Evolutionary conservation across 2,888 invertebrate species (phyloP).

Genomic region (Lymantria monacha): DNA sequence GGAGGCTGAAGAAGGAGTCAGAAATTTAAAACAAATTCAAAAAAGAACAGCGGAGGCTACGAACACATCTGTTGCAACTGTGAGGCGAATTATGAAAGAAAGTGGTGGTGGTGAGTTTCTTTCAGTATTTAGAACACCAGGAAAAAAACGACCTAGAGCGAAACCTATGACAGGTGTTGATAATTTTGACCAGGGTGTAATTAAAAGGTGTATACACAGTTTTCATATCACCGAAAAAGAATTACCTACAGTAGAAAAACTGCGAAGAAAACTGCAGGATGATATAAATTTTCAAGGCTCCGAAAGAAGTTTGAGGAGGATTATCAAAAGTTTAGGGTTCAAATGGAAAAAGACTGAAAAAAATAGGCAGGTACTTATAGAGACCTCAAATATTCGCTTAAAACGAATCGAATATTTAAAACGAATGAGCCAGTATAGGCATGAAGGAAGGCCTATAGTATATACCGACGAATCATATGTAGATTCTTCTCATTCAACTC

Average conservation of each 20-base stretch:
- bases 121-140: neutral
- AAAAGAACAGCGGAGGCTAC: neutral
- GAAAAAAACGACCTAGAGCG: neutral
- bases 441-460: conserved; percentile 1
- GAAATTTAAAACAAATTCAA: neutral
- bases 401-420: neutral
- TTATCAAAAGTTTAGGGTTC: conserved; percentile 2
- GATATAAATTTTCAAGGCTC: neutral
- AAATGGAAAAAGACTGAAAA: neutral
- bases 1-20: neutral
- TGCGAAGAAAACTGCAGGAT: neutral
- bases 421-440: neutral
- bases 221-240: conserved; percentile 4
- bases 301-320: conserved; percentile 1
- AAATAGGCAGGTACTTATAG: neutral
- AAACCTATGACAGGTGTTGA: neutral
- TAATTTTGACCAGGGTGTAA: neutral
- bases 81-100: neutral
- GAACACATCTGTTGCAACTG: neutral
- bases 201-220: neutral
- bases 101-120: neutral
- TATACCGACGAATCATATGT: conserved; percentile 8
- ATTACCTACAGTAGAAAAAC: neutral
- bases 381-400: neutral
- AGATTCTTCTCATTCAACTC: neutral